Percentiles rank a stretch among this genome's conserved stretches.
Evolutionary conservation across 2,888 invertebrate genomes (phyloP).

Genomic region (Drosophila subquinaria): DNA sequence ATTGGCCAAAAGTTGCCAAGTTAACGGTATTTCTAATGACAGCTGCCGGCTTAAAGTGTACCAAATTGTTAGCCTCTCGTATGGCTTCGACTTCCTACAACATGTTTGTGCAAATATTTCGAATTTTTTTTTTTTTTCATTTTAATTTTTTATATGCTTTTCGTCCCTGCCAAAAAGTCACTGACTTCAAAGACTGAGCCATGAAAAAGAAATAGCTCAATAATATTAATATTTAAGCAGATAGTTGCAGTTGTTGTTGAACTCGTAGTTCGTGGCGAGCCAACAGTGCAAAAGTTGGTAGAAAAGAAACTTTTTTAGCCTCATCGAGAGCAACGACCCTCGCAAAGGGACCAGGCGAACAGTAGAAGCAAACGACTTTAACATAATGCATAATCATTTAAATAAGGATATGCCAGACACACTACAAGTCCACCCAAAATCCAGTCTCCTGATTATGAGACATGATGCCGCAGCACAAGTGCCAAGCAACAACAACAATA

Average conservation of each 20-base stretch:
- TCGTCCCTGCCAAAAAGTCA: slow-evolving; percentile 19
- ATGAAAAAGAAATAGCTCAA: slow-evolving; percentile 61
- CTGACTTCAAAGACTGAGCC: slow-evolving; percentile 32
- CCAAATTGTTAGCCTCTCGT: slow-evolving; percentile 12
- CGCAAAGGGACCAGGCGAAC: slow-evolving; percentile 27
- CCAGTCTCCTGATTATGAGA: slow-evolving; percentile 49
- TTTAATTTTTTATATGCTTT: slow-evolving; percentile 5
- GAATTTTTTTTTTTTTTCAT: slow-evolving; percentile 13
- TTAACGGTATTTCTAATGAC: slow-evolving; percentile 56
- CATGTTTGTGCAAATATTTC: slow-evolving; percentile 40
- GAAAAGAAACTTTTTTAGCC: slow-evolving; percentile 41
- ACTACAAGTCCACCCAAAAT: slow-evolving; percentile 6
- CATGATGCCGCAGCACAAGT: slow-evolving; percentile 43
- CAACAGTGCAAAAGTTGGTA: slow-evolving; percentile 37
- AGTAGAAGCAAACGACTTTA: slow-evolving; percentile 51
- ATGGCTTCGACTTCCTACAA: background rate
- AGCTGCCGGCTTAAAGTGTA: slow-evolving; percentile 44
- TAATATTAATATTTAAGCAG: slow-evolving; percentile 73
- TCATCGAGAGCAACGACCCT: slow-evolving; percentile 43
- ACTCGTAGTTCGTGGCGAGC: slow-evolving; percentile 12
- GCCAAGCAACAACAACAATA: slow-evolving; percentile 9
- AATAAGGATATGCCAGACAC: slow-evolving; percentile 61
- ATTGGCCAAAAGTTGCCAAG: slow-evolving; percentile 52
- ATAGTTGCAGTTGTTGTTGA: slow-evolving; percentile 33
- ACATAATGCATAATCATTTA: slow-evolving; percentile 78